phyloP scores from a whole-genome alignment of 2,888 invertebrate species.

The Labia minor region DNA sequence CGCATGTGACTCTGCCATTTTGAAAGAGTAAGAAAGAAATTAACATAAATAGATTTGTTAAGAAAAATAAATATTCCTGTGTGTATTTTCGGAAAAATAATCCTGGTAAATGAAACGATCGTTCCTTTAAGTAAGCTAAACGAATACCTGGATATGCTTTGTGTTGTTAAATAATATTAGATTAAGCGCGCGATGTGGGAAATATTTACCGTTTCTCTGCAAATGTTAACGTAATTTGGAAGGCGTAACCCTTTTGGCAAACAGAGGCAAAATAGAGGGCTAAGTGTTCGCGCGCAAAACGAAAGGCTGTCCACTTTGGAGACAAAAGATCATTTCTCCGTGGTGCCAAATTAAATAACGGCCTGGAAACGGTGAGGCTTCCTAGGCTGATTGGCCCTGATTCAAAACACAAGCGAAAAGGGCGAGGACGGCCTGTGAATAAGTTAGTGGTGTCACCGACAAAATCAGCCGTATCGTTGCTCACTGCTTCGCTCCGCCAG shows the following conservation, averaged over 20 bases:
- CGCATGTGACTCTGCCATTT: too few relatives aligned
- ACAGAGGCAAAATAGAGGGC: neutral
- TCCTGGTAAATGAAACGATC: too few relatives aligned
- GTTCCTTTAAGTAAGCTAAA: too few relatives aligned
- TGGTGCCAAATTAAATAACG: neutral
- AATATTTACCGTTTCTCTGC: neutral
- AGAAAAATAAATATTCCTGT: too few relatives aligned
- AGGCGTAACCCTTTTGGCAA: neutral
- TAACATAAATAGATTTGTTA: too few relatives aligned
- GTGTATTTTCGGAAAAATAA: too few relatives aligned
- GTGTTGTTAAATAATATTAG: conserved; percentile 13
- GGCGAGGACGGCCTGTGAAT: neutral
- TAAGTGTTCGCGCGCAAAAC: neutral
- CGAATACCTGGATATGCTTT: neutral
- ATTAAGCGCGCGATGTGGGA: neutral
- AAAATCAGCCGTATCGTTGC: neutral
- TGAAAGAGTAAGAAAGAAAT: too few relatives aligned
- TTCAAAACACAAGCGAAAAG: conserved; percentile 7
- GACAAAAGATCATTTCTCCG: neutral
- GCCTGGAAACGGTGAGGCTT: neutral
- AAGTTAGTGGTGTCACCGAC: neutral
- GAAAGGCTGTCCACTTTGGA: neutral
- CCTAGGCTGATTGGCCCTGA: neutral
- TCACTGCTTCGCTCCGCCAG: too few relatives aligned
- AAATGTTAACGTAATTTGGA: conserved; percentile 7